Base-by-base conservation (phyloP, 92 coral and sea anemone species). In the Phenganax marumi region DNA sequence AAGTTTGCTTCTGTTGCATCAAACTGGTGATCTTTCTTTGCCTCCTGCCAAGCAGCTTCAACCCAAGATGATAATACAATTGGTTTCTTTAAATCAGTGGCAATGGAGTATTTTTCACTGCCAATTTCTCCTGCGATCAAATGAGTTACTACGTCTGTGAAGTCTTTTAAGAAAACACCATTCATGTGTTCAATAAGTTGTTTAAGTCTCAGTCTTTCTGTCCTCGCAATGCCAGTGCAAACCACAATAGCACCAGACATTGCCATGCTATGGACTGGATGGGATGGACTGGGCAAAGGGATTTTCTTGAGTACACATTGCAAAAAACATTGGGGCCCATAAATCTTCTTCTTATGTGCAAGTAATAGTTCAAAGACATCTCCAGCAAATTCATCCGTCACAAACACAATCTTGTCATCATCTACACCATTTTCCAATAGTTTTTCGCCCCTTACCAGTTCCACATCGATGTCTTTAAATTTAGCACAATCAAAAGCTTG, bases 81-180 rank as follows among this genome's bases (percentile, higher is more conserved):
- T 8, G 91, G 89, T 73, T 87, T 93, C 39, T 87, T 81, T n/a
- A 87, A 82, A 68, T 81, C 86, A n/a, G 91, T 81, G 0, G 98
- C 98, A 81, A 87, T 92, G 26, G 87, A 74, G 74, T 95, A 95
- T 53, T 95, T 95, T 85, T 91, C 84, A 17, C 96, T 90, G 16
- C 97, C 97, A 33, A 95, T 97, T 86, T 95, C 98, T 8, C 93
- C 96, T n/a, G 98, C 97, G 52, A 95, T 88, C 25, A 95, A 85
- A 88, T 95, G 98, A 26, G 98, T 95, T 19, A 95, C 98, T 65
- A 90, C 82, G 26, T 85, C 89, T 54, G 97, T 92, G 43, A 95
- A 91, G 50, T 89, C 93, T 24, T 86, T 89, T 22, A 84, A 80
- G 17, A 86, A 87, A 25, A 76, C 58, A 21, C 98, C 98, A 53